Base-by-base conservation (phyloP, 2,888 invertebrate genomes). In the Odontocolon sp. region DNA sequence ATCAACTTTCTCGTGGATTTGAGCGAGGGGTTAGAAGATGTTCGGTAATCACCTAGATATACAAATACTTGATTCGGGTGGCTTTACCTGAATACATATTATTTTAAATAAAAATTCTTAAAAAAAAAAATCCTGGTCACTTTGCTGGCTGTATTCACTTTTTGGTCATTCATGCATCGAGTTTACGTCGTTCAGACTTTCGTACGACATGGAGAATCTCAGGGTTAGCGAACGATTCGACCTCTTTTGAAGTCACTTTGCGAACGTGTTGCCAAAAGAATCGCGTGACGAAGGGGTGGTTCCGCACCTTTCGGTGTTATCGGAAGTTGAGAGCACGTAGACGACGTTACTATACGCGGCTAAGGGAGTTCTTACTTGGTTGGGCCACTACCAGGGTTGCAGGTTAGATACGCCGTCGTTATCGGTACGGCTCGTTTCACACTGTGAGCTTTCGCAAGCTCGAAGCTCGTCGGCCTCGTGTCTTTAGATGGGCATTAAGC, bases 401-500 rank as follows among this genome's bases (percentile, higher is more conserved):
- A 33, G 50, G 57, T 36, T 38, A 68, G 72, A 69, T 72, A 75
- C 57, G 72, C 54, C 66, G 68, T 72, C 72, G 77, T 77, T 77
- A 77, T 77, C 72, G 77, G 71, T 64, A 14, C 33, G 57, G 61
- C 68, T 72, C 77, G 77, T 72, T 68, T 77, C 64, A 69, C 64
- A 9, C 31, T 42, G 31, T 26, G 67, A 56, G 66, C 70, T 67
- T 59, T 75, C 70, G 63, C 63, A 61, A 70, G 45, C 36, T 52
- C 52, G 61, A 45, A 42, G 63, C 42, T 36, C 54, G 31, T 67
- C 47, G 59, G 72, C 64, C 76, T 67, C 85, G 84, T 85, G 87
- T 88, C 87, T 88, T 88, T 82, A 84, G 86, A 87, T 84, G 86
- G 87, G 88, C 86, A 87, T 88, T 87, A 87, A 79, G 85, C 85